These are phyloP conservation scores for Auanema sp. DNA, from an alignment of 2,888 invertebrate genomes.

Conservation along the genomic window DNA sequence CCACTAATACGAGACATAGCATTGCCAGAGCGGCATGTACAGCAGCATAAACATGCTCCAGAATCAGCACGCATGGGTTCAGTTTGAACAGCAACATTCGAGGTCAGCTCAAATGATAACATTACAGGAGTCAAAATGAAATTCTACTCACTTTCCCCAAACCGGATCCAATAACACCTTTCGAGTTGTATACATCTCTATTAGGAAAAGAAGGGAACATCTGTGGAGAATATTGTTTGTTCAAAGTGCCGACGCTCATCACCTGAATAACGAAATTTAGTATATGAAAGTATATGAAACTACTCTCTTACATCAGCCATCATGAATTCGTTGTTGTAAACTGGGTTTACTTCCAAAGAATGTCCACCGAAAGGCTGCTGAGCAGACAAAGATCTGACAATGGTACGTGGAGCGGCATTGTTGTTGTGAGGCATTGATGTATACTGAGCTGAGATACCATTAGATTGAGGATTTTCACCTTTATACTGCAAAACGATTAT, in stretches of 20 bases:
- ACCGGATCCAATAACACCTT: neutral
- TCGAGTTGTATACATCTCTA: neutral
- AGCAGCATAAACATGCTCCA: slow-evolving; percentile 29
- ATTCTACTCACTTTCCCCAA: neutral
- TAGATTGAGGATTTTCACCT: neutral
- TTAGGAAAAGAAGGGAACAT: neutral
- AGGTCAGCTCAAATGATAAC: slow-evolving; percentile 10
- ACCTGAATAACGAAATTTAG: neutral
- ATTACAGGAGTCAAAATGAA: neutral
- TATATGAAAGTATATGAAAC: slow-evolving; percentile 8
- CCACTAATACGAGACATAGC: slow-evolving; percentile 31
- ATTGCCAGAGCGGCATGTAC: slow-evolving; percentile 25
- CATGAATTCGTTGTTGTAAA: neutral
- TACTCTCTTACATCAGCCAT: neutral
- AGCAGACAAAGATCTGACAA: slow-evolving; percentile 19
- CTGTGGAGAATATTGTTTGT: slow-evolving; percentile 1
- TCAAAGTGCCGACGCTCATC: slow-evolving; percentile 7
- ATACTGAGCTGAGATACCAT: neutral
- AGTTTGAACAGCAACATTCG: slow-evolving; percentile 13
- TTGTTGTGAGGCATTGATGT: neutral
- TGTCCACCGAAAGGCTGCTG: slow-evolving; percentile 25
- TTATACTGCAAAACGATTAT: no score
- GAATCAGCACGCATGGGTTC: slow-evolving; percentile 3
- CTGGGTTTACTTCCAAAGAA: slow-evolving; percentile 8
- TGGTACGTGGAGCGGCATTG: slow-evolving; percentile 9